Evolutionary conservation across 2,888 invertebrate genomes (phyloP).

Genomic region (Caenorhabditis panamensis): DNA sequence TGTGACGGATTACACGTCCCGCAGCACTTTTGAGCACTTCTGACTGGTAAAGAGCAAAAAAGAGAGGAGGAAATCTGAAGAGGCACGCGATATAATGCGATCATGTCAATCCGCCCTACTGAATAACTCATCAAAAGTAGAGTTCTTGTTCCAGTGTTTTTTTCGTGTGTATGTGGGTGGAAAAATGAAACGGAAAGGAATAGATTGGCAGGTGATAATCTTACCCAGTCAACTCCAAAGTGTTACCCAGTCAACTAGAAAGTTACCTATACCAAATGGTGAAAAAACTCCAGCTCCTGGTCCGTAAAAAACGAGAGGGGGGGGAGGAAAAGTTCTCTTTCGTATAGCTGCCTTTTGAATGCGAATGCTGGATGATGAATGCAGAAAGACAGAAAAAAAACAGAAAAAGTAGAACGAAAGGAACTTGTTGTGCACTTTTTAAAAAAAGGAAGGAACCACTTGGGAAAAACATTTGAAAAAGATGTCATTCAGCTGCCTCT

Average conservation of each 20-base stretch:
- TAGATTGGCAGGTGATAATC: neutral
- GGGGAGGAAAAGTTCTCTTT: neutral
- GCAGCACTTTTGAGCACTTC: neutral
- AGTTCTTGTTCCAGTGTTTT: too few relatives aligned
- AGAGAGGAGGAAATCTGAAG: neutral
- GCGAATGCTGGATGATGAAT: neutral
- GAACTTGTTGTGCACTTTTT: constrained; percentile 1
- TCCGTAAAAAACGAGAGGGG: too few relatives aligned
- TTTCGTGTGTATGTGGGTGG: neutral
- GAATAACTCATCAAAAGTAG: neutral
- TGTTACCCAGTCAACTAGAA: too few relatives aligned
- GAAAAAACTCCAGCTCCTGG: too few relatives aligned
- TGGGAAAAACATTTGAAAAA: neutral
- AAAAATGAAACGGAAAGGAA: neutral
- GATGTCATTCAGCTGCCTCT: too few relatives aligned
- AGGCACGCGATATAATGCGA: neutral
- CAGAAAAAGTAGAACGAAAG: neutral
- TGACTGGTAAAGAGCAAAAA: neutral
- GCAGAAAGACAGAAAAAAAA: neutral
- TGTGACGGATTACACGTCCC: too few relatives aligned
- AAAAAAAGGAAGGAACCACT: too few relatives aligned
- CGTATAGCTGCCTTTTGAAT: neutral
- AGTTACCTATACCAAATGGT: too few relatives aligned
- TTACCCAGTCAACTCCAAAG: neutral
- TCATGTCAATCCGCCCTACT: neutral